phyloP scores from a whole-genome alignment of 2,113 vertebrate species.

The Eidolon helvum region DNA sequence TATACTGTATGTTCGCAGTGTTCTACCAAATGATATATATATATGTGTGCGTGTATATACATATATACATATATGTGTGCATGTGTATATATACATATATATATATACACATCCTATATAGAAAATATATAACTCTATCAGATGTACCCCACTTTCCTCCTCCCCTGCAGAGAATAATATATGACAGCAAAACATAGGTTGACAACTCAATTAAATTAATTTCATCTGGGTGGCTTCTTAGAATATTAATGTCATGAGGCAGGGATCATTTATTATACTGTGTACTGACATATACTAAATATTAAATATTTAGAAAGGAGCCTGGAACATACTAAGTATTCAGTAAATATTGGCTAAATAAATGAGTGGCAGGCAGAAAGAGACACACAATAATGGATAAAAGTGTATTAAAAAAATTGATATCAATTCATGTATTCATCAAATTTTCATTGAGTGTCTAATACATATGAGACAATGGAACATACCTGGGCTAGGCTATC shows the following conservation, averaged over 20 bases:
- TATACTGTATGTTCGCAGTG: background rate
- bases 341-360: background rate
- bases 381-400: background rate
- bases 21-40: background rate
- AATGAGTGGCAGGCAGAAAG: background rate
- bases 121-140: background rate
- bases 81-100: too few species aligned
- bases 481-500: accelerated
- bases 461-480: background rate
- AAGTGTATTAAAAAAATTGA: background rate
- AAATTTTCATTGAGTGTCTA: background rate
- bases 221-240: background rate
- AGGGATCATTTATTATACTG: background rate
- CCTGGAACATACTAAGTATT: background rate
- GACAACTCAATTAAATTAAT: background rate
- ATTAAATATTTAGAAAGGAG: background rate
- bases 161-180: background rate
- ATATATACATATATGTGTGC: too few species aligned
- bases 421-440: background rate
- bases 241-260: background rate
- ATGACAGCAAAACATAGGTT: background rate
- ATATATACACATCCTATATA: background rate
- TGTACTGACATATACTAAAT: background rate
- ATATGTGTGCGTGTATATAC: too few species aligned
- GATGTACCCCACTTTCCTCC: accelerated